Percentiles rank a stretch among this genome's conserved stretches.
phyloP scores from a whole-genome alignment of 2,888 invertebrate genomes.

The Lasioglossum pauxillum region DNA sequence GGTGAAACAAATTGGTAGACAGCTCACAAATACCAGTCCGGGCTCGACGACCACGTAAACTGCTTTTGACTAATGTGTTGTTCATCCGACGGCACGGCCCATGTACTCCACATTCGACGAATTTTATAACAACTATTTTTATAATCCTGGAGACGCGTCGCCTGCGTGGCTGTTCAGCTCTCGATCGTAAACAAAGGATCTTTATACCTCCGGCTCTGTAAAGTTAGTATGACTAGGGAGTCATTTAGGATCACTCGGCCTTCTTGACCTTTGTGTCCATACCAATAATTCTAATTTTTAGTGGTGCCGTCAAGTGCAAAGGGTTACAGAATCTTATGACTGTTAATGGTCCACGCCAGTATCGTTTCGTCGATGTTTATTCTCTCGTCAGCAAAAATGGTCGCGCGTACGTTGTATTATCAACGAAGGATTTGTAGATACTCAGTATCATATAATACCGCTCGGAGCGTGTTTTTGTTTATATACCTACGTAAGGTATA shows the following conservation, averaged over 20 bases:
- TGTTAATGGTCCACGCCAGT: background rate
- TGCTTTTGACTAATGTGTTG: slow-evolving; percentile 83
- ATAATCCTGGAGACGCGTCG: background rate
- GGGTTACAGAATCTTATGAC: background rate
- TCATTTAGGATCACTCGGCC: background rate
- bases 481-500: background rate
- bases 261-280: background rate
- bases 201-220: background rate
- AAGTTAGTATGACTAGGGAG: background rate
- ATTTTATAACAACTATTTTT: slow-evolving; percentile 73
- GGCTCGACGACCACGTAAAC: slow-evolving; percentile 74
- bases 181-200: background rate
- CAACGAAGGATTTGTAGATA: background rate
- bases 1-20: slow-evolving; percentile 82
- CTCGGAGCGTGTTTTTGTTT: background rate
- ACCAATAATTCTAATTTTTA: background rate
- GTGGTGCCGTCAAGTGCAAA: background rate
- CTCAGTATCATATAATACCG: background rate
- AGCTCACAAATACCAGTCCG: slow-evolving; percentile 78
- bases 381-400: background rate
- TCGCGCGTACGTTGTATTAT: background rate
- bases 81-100: slow-evolving; percentile 80
- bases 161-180: background rate
- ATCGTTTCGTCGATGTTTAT: background rate
- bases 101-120: slow-evolving; percentile 78